phyloP scores from a whole-genome alignment of 1,140 invertebrate species.

The Grapholita molesta region DNA sequence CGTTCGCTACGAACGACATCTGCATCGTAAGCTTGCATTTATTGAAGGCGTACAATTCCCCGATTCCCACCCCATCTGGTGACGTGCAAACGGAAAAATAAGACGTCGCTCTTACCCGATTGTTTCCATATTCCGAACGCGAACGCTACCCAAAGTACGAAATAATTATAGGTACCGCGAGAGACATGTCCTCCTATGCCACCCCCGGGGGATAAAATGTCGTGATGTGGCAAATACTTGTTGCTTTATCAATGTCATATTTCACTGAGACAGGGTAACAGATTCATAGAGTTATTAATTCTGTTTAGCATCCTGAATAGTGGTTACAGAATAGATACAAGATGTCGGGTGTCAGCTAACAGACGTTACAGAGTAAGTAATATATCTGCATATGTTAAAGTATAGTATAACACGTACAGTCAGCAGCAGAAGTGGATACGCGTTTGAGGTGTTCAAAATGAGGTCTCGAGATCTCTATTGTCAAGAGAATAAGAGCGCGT shows the following conservation, averaged over 20 bases:
- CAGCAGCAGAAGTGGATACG: no score
- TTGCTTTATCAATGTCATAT: slow-evolving; percentile 69
- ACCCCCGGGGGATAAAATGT: slow-evolving; percentile 43
- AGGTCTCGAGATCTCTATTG: no score
- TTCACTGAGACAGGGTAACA: slow-evolving; percentile 27
- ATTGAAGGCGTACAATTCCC: slow-evolving; percentile 43
- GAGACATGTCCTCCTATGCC: slow-evolving; percentile 38
- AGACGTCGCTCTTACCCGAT: slow-evolving; percentile 49
- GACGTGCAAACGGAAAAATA: slow-evolving; percentile 56
- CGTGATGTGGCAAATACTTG: slow-evolving; percentile 64
- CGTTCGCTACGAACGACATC: slow-evolving; percentile 21
- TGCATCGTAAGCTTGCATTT: slow-evolving; percentile 40
- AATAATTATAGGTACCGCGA: slow-evolving; percentile 66
- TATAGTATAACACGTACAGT: no score
- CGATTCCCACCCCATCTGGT: slow-evolving; percentile 31
- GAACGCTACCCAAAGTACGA: slow-evolving; percentile 53
- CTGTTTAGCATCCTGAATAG: background rate
- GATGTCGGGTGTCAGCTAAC: no score
- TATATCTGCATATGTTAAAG: no score
- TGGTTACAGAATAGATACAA: background rate
- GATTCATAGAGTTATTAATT: background rate
- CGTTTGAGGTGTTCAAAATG: no score
- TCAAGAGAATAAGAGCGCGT: no score
- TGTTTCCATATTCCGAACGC: slow-evolving; percentile 60
- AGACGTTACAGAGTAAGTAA: no score